A percentile compares a stretch with the other conserved stretches of the same genome.
These are phyloP conservation scores for western clawed frog (Xenopus tropicalis) DNA, from an alignment of 2,113 vertebrate species.

Conservation along the genomic window UCB_Xtro_10.0 CM004443.2:186696501-186697000, in stretches of 20 bases:
- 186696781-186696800: no score
- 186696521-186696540: conserved; percentile 71
- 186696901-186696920: no score
- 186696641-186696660: conserved; percentile 64
- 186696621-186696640: conserved; percentile 79
- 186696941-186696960: no score
- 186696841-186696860: no score
- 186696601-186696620: conserved; percentile 73
- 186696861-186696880: no score
- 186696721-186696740: conserved; percentile 8
- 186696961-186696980: no score
- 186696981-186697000: no score
- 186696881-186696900: no score
- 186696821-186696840: no score
- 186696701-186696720: conserved; percentile 5
- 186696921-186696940: no score
- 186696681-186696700: conserved; percentile 23
- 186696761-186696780: no score
- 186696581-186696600: conserved; percentile 69
- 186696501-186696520: conserved; percentile 52
- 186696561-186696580: conserved; percentile 70
- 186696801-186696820: no score
- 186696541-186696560: conserved; percentile 64
- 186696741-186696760: not conserved
- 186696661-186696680: conserved; percentile 40